These are phyloP conservation scores for Phalacrocorax carbo DNA, from an alignment of 2,113 vertebrate genomes.

Conservation along the genomic window DNA sequence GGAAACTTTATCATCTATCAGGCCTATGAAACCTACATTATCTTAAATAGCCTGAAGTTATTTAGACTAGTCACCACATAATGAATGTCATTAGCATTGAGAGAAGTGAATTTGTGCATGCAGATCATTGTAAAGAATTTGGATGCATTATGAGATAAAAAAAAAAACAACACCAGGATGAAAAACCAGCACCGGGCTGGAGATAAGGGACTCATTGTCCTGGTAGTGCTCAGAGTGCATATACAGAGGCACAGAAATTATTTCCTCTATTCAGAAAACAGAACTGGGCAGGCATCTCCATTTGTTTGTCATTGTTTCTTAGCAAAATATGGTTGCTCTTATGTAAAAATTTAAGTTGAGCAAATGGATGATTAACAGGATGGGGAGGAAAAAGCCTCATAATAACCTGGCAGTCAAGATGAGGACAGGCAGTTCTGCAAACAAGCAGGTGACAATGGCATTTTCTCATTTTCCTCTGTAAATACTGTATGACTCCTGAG, in stretches of 20 bases:
- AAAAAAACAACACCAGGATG: neutral
- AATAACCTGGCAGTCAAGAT: neutral
- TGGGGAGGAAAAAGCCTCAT: neutral
- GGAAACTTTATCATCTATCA: neutral
- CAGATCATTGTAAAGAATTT: neutral
- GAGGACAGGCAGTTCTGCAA: neutral
- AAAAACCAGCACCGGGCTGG: neutral
- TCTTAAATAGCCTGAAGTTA: neutral
- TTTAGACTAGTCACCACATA: neutral
- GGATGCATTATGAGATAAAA: neutral
- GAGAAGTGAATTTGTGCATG: neutral
- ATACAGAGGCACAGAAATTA: neutral
- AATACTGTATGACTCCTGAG: neutral
- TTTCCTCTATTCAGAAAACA: neutral
- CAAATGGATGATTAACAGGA: neutral
- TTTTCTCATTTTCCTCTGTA: slow-evolving; percentile 4
- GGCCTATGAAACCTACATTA: neutral
- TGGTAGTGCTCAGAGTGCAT: neutral
- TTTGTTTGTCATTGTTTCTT: neutral
- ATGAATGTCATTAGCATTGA: neutral
- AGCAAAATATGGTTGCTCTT: neutral
- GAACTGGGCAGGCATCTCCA: neutral
- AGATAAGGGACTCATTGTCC: neutral
- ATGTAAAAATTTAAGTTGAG: neutral
- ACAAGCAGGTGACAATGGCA: neutral